A percentile compares a stretch with the other conserved stretches of the same genome.
Evolutionary conservation across 2,797 vertebrate genomes (phyloP).

Genomic region (Spinibarbus caldwelli): DNA sequence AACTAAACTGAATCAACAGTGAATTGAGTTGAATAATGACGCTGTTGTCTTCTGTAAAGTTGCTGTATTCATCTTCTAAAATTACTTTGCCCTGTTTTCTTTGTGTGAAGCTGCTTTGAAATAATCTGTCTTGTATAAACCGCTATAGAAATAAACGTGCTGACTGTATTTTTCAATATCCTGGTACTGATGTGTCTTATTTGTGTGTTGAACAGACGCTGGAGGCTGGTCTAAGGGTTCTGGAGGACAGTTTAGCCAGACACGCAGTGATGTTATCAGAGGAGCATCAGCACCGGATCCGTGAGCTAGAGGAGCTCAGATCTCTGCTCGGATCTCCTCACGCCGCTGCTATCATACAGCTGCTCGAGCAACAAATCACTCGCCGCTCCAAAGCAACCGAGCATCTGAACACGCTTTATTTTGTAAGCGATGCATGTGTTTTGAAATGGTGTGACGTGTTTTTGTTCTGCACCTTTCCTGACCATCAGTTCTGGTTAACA

Average conservation of each 20-base stretch:
- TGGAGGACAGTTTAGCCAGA: constrained; percentile 64
- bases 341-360: constrained; percentile 32
- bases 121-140: neutral
- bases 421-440: constrained; percentile 57
- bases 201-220: constrained; percentile 73
- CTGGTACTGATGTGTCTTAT: neutral
- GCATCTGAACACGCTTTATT: constrained; percentile 28
- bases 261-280: constrained; percentile 68
- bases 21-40: neutral
- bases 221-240: constrained; percentile 69
- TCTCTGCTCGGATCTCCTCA: neutral
- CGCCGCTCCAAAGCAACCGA: constrained; percentile 32
- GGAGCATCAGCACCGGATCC: constrained; percentile 65
- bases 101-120: neutral
- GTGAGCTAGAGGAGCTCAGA: constrained; percentile 59
- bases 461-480: neutral
- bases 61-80: no score
- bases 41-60: no score
- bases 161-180: no score
- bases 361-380: constrained; percentile 58
- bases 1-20: neutral
- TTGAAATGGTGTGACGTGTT: neutral
- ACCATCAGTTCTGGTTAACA: neutral
- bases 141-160: neutral
- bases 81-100: no score